Percentiles rank a stretch among this genome's conserved stretches.
Conservation (phyloP, 2,797 vertebrate genomes). For the Myotis pilosus region DNA sequence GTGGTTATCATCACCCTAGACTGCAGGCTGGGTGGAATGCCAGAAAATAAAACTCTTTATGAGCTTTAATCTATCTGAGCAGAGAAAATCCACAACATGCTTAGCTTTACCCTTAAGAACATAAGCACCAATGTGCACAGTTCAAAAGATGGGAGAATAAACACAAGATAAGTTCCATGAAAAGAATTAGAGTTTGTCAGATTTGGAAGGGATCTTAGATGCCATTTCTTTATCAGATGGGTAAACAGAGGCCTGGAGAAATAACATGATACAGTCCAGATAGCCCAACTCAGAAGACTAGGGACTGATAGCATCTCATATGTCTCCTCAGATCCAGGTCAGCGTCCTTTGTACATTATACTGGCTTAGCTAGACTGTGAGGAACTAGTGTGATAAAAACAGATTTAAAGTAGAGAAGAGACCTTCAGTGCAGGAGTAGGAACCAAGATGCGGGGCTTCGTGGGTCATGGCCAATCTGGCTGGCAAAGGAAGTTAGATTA, state of each 20-base stretch:
- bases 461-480: not conserved
- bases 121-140: not conserved
- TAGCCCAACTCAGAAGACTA: not conserved
- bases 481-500: not conserved
- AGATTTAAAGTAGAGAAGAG: not conserved
- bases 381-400: not conserved
- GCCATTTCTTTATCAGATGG: slow-evolving; percentile 59
- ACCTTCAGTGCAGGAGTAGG: not conserved
- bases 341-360: not conserved
- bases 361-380: not conserved
- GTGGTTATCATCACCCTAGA: not conserved
- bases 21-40: not conserved
- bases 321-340: not conserved
- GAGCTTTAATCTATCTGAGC: not conserved
- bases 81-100: not conserved
- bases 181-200: not conserved
- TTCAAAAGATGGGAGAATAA: not conserved
- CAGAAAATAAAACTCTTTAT: not conserved
- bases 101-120: not conserved
- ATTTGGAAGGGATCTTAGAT: not conserved
- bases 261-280: slow-evolving; percentile 38
- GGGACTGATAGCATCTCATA: not conserved
- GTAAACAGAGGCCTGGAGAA: slow-evolving; percentile 45
- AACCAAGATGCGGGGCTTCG: not conserved
- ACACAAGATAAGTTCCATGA: not conserved